phyloP scores from a whole-genome alignment of 2,888 invertebrate species.

The Cryptosula pallasiana region DNA sequence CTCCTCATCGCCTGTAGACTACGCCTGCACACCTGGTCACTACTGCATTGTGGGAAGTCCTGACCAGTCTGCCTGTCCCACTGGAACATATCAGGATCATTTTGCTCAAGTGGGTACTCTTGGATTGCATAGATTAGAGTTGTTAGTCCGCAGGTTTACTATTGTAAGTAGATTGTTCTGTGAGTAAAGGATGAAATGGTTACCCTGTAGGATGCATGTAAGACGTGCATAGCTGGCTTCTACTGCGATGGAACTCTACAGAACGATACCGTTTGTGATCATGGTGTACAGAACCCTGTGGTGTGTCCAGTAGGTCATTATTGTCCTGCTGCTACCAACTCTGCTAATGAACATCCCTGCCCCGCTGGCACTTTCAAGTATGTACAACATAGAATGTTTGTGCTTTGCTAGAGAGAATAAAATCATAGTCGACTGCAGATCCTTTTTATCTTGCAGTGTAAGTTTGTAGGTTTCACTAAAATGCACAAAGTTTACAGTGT shows the following conservation, averaged over 20 bases:
- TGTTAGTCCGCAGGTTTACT: too few relatives aligned
- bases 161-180: background rate
- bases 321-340: slow-evolving; percentile 41
- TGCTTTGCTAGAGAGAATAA: too few relatives aligned
- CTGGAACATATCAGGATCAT: slow-evolving; percentile 46
- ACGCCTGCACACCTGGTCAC: slow-evolving; percentile 45
- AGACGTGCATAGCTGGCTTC: slow-evolving; percentile 41
- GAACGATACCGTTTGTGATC: slow-evolving; percentile 42
- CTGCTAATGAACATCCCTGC: slow-evolving; percentile 39
- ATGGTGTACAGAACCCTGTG: slow-evolving; percentile 46
- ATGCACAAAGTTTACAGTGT: too few relatives aligned
- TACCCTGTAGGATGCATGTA: slow-evolving; percentile 38
- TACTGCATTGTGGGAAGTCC: slow-evolving; percentile 40
- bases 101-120: slow-evolving; percentile 38
- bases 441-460: too few relatives aligned
- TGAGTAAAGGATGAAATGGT: background rate
- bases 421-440: too few relatives aligned
- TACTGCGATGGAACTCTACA: slow-evolving; percentile 48
- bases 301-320: slow-evolving; percentile 42
- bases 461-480: too few relatives aligned
- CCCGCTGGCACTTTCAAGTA: slow-evolving; percentile 40
- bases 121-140: too few relatives aligned
- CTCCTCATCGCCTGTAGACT: slow-evolving; percentile 35
- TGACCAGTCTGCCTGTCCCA: slow-evolving; percentile 35
- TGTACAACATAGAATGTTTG: too few relatives aligned